phyloP scores from a whole-genome alignment of 35 echinoderm and acorn worm species.

The Patiria miniata region DNA sequence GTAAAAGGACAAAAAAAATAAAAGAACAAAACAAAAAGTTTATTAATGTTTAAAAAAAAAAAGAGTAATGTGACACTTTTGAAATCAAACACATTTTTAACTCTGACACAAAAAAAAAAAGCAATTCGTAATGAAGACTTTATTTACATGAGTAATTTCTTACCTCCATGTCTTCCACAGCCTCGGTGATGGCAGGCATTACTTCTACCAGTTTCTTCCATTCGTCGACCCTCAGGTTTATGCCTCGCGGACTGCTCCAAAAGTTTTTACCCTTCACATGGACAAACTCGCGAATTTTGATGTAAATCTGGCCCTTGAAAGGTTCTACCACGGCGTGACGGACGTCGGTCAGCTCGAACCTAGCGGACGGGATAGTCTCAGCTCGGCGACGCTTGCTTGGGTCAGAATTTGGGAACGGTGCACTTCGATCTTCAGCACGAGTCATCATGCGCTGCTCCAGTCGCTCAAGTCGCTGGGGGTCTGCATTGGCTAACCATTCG shows the following conservation, averaged over 20 bases:
- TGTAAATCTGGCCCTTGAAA: not conserved
- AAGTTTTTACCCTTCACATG: not conserved
- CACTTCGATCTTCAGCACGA: not conserved
- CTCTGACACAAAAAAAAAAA: too few relatives aligned
- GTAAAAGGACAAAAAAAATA: too few relatives aligned
- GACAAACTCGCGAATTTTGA: constrained; percentile 21
- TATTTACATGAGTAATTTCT: not conserved
- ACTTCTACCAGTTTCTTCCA: not conserved
- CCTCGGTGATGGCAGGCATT: not conserved
- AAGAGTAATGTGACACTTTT: too few relatives aligned
- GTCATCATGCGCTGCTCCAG: constrained; percentile 1
- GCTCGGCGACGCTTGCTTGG: not conserved
- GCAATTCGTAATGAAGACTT: too few relatives aligned
- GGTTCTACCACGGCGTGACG: constrained; percentile 1
- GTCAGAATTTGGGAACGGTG: not conserved
- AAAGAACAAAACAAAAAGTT: too few relatives aligned
- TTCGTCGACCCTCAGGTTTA: constrained; percentile 3
- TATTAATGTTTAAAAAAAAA: too few relatives aligned
- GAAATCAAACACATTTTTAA: too few relatives aligned
- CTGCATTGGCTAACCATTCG: too few relatives aligned
- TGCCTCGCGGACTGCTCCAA: constrained; percentile 4
- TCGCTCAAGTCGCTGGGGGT: not conserved
- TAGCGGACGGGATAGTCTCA: not conserved
- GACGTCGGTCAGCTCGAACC: constrained; percentile 4
- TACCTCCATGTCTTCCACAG: not conserved